A percentile compares a stretch with the other conserved stretches of the same genome.
Conservation (phyloP, 23 tunicate genomes). For the Trididemnum clinides region DNA sequence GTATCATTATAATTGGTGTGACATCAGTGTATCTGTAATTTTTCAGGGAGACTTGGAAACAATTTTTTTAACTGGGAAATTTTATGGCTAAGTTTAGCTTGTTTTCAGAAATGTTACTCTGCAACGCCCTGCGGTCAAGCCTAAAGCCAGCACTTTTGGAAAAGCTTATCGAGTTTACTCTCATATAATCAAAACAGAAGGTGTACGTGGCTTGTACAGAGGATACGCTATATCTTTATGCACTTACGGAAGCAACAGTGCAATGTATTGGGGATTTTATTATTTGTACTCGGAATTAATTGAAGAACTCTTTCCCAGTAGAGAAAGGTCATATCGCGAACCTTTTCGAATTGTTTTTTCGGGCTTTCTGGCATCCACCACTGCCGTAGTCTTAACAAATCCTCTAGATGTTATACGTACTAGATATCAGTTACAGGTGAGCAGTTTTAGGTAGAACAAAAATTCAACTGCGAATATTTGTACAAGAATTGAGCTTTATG, state of each 20-base stretch:
- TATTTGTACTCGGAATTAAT: conserved; percentile 78
- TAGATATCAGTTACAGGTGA: conserved; percentile 84
- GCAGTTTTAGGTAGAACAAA: too few relatives aligned
- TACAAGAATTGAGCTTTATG: too few relatives aligned
- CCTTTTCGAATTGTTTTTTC: conserved; percentile 59
- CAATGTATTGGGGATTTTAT: conserved; percentile 92
- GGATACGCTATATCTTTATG: conserved; percentile 81
- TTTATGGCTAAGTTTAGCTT: too few relatives aligned
- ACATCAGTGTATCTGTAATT: too few relatives aligned
- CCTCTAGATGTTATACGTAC: conserved; percentile 93
- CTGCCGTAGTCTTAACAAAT: conserved; percentile 72
- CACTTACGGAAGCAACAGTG: conserved; percentile 95
- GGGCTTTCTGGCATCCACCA: conserved; percentile 62
- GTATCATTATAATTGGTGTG: too few relatives aligned
- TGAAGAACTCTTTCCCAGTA: conserved; percentile 66
- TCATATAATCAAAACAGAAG: conserved; percentile 69
- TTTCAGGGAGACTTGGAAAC: too few relatives aligned
- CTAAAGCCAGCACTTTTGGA: conserved; percentile 47
- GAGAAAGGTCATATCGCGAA: conserved; percentile 47
- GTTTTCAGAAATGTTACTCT: too few relatives aligned
- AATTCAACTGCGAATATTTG: too few relatives aligned
- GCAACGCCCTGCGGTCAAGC: too few relatives aligned
- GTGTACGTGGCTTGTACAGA: conserved; percentile 80
- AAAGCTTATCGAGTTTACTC: conserved; percentile 59
- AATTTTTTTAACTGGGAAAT: too few relatives aligned